A percentile compares a stretch with the other conserved stretches of the same genome.
Evolutionary conservation across 2,797 vertebrate genomes (phyloP).

Genomic region (Graptemys geographica): DNA sequence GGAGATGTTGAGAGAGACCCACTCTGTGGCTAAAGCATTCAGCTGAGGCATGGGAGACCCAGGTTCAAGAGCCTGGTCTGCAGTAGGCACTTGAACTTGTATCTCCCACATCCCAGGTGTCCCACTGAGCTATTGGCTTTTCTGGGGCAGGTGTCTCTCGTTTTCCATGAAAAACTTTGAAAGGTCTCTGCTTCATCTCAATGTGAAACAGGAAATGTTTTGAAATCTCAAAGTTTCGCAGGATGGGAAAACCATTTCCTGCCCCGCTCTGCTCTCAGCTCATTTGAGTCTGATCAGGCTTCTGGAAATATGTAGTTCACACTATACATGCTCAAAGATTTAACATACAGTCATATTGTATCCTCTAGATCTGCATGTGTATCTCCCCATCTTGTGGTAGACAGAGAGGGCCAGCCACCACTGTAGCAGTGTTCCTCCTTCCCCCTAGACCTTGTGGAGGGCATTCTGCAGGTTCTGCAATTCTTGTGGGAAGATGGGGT

Average conservation of each 20-base stretch:
- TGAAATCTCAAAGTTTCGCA: not conserved
- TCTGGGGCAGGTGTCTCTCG: too few relatives aligned
- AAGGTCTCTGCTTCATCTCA: not conserved
- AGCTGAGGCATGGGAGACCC: too few relatives aligned
- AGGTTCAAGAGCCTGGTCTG: not conserved
- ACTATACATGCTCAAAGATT: not conserved
- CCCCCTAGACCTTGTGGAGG: not conserved
- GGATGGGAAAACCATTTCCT: not conserved
- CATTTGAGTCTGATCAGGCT: not conserved
- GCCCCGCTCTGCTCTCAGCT: not conserved
- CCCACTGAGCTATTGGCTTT: too few relatives aligned
- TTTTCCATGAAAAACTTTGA: not conserved
- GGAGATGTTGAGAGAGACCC: too few relatives aligned
- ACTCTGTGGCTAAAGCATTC: too few relatives aligned
- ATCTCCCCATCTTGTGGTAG: not conserved
- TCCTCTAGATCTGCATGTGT: not conserved
- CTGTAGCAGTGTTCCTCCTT: not conserved
- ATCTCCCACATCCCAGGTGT: too few relatives aligned
- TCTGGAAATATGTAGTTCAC: not conserved
- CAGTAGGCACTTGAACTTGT: not conserved
- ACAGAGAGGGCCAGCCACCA: not conserved
- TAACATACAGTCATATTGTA: not conserved
- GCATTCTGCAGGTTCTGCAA: not conserved
- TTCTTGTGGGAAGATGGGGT: not conserved
- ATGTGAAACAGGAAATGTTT: not conserved